Evolutionary conservation across 2,797 vertebrate species (phyloP).

Genomic region (Phyllotis vaccarum): DNA sequence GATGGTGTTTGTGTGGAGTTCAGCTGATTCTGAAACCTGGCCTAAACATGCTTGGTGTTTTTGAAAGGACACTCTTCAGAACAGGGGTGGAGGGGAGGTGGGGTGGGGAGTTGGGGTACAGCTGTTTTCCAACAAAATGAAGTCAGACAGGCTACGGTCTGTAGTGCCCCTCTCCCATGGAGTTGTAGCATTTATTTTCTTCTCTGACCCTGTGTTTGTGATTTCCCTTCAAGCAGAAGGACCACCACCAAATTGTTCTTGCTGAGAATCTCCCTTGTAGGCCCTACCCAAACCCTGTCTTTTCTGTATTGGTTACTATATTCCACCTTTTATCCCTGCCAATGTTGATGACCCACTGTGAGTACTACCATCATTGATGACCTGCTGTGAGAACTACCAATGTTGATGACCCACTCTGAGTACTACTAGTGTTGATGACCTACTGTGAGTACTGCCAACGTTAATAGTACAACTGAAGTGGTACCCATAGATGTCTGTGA

Average conservation of each 20-base stretch:
- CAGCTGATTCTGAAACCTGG: neutral
- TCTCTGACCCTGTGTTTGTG: neutral
- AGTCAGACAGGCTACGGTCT: neutral
- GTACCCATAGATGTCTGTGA: neutral
- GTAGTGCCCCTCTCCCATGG: neutral
- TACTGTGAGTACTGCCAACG: neutral
- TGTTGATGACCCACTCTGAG: neutral
- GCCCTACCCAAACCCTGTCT: neutral
- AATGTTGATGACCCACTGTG: neutral
- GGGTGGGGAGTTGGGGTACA: neutral
- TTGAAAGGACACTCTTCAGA: neutral
- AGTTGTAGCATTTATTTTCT: neutral
- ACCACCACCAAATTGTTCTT: neutral
- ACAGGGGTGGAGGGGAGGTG: neutral
- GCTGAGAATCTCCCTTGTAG: neutral
- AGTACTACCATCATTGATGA: too few relatives aligned
- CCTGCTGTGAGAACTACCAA: neutral
- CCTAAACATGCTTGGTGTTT: neutral
- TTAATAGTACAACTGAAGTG: neutral
- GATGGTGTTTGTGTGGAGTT: neutral
- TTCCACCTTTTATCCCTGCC: neutral
- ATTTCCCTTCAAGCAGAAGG: neutral
- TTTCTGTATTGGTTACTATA: neutral
- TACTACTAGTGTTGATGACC: neutral
- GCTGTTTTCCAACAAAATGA: neutral